phyloP scores from a whole-genome alignment of 2,113 vertebrate genomes.

The Nycticryphes semicollaris region DNA sequence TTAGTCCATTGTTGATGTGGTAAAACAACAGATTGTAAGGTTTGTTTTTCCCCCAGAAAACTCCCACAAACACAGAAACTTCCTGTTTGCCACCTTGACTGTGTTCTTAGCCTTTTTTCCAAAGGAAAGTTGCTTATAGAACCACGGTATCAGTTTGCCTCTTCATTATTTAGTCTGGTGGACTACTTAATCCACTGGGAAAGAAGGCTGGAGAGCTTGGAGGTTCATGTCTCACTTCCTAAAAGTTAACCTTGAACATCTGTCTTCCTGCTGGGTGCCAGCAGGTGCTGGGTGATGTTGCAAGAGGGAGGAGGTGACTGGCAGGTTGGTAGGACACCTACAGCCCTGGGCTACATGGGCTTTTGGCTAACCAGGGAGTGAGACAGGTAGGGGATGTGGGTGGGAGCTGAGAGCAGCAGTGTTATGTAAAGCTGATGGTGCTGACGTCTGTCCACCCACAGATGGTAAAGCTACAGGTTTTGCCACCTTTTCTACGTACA shows the following conservation, averaged over 20 bases:
- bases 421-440: neutral
- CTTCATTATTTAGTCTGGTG: neutral
- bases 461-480: neutral
- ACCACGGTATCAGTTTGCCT: neutral
- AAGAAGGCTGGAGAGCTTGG: neutral
- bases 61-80: neutral
- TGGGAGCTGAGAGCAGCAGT: neutral
- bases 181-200: neutral
- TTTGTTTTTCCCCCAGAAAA: neutral
- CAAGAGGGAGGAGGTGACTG: neutral
- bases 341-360: accelerated
- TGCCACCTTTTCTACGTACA: neutral
- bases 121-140: neutral
- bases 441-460: neutral
- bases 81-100: neutral
- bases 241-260: neutral
- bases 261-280: neutral
- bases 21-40: neutral
- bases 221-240: neutral
- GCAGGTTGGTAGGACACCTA: neutral
- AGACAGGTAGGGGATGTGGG: neutral
- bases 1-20: neutral
- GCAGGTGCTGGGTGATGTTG: neutral
- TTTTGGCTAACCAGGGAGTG: neutral
- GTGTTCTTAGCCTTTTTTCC: neutral